These are phyloP conservation scores for Ormyrus rosae DNA, from an alignment of 2,888 invertebrate genomes.

Conservation along the genomic window DNA sequence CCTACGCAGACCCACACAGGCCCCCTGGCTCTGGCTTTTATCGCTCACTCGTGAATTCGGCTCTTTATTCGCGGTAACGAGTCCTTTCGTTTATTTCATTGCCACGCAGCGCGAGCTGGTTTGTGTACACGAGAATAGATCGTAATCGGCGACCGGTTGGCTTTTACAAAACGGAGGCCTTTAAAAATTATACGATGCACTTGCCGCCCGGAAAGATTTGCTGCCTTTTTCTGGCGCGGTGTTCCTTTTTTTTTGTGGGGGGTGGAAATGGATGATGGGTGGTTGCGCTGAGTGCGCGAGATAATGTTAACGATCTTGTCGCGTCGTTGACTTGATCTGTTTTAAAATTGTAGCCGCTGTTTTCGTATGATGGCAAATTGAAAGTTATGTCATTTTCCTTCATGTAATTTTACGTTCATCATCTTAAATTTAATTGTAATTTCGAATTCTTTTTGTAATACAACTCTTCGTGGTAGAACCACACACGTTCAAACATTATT, in stretches of 20 bases:
- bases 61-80: constrained; percentile 40
- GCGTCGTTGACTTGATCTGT: no score
- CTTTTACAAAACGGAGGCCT: constrained; percentile 50
- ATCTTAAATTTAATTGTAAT: no score
- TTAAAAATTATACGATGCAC: constrained; percentile 52
- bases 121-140: constrained; percentile 31
- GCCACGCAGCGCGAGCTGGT: constrained; percentile 19
- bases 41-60: constrained; percentile 30
- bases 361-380: no score
- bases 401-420: no score
- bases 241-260: not conserved
- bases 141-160: constrained; percentile 26
- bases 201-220: constrained; percentile 8
- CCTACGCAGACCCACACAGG: not conserved
- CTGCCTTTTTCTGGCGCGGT: no score
- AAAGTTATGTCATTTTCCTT: no score
- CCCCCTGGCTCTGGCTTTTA: not conserved
- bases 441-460: no score
- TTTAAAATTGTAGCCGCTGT: no score
- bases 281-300: no score
- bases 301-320: no score
- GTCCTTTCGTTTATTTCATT: constrained; percentile 33
- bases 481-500: not conserved
- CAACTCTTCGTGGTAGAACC: no score
- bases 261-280: no score